These are phyloP conservation scores for Cyanoliseus patagonus DNA, from an alignment of 2,113 vertebrate genomes.

Conservation along the genomic window DNA sequence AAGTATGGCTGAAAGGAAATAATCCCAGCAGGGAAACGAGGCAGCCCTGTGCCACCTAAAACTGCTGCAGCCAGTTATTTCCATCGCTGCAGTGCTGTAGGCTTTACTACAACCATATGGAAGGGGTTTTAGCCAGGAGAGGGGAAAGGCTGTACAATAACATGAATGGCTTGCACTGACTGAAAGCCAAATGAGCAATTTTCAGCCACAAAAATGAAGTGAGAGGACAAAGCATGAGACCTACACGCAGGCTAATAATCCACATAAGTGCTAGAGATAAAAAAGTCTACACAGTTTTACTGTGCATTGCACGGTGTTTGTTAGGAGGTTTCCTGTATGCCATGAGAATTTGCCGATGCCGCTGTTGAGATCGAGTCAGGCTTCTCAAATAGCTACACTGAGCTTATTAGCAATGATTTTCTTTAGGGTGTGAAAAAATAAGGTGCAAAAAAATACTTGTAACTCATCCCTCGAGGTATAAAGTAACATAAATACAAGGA, in stretches of 20 bases:
- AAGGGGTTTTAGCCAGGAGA: neutral
- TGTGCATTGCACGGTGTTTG: neutral
- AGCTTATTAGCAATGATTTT: neutral
- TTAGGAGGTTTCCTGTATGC: neutral
- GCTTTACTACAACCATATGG: neutral
- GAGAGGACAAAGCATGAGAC: neutral
- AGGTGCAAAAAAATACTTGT: neutral
- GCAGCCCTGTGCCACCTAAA: neutral
- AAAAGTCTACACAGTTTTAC: neutral
- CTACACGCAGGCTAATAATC: neutral
- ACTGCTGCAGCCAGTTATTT: neutral
- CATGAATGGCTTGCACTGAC: neutral
- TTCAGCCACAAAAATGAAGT: neutral
- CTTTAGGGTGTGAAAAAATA: neutral
- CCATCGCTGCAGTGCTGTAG: neutral
- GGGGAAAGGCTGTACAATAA: neutral
- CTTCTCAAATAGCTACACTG: neutral
- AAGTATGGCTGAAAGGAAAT: neutral
- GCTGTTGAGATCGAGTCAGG: neutral
- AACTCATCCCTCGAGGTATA: neutral
- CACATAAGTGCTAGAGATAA: neutral
- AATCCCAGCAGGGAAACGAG: neutral
- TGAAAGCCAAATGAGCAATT: neutral
- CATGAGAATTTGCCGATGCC: fast-evolving
- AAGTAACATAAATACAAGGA: neutral